Evolutionary conservation across 2,888 invertebrate species (phyloP), one percentile per base, ranked within the genome.

Genomic region (Chouioia cunea): DNA sequence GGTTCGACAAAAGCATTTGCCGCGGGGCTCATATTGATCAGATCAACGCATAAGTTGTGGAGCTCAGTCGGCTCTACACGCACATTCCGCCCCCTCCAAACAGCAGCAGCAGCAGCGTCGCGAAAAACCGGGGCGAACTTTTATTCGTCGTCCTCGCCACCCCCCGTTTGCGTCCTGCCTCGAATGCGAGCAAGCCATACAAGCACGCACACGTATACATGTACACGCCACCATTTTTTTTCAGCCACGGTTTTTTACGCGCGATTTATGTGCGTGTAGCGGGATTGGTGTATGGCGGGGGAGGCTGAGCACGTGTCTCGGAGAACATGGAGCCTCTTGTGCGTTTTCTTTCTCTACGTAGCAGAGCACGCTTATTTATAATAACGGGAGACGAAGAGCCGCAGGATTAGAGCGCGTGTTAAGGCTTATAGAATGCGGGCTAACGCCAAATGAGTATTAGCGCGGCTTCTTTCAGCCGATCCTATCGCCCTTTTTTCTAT

Each of bases 11-110:
- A 36, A 70, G 63, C 58, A 56, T 14, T n/a, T 6, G 27, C 65
- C 57, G 44, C 46, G 52, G 66, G 78, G 82, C 82, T 84, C 27
- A 27, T 84, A 83, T 83, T 81, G 83, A 83, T 84, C 82, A 82
- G 81, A 84, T 82, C 82, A 80, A 80, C 79, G 81, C 6, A 62
- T 52, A 46, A 47, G 64, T 44, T 16, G 57, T 15, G 48, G 27
- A 46, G 52, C 10, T 18, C 16, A 16, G 58, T 27, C 16, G 47
- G 18, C 50, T 36, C 43, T 46, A 59, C 80, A 80, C 79, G 79
- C 78, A 79, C 76, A 81, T 78, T 78, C 80, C 81, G 79, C 81
- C 81, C 82, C 79, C 78, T 76, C 27, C 27, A 27, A 27, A 6
- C 27, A 6, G 27, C 27, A 78, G 77, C 76, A 62, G 6, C 74